These are phyloP conservation scores for Amiota communis DNA, from an alignment of 2,888 invertebrate species.

Conservation along the genomic window DNA sequence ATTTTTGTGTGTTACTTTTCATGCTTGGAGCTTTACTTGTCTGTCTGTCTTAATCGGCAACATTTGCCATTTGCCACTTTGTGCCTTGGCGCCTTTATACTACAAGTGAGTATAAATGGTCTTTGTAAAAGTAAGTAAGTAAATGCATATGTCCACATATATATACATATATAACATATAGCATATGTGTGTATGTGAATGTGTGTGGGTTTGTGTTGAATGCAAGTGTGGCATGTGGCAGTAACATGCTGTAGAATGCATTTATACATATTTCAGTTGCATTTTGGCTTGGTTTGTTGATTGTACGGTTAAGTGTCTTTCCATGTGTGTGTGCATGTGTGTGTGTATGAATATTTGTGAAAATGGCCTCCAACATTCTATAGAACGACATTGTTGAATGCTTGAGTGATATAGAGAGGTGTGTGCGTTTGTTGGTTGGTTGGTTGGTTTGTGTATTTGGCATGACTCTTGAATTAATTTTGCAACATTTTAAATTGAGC, in stretches of 20 bases:
- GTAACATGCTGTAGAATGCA: conserved; percentile 32
- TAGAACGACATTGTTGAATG: background rate
- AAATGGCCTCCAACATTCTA: conserved; percentile 37
- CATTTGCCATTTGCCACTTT: conserved; percentile 2
- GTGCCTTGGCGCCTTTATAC: background rate
- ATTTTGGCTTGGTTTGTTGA: conserved; percentile 41
- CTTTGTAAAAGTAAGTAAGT: conserved; percentile 15
- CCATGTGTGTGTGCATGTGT: no score
- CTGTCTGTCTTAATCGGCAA: conserved; percentile 18
- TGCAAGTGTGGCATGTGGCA: conserved; percentile 35
- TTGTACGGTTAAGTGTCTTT: conserved; percentile 52
- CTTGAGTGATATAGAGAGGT: background rate
- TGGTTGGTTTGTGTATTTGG: conserved; percentile 67
- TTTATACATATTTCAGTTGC: conserved; percentile 55
- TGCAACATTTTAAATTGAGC: conserved; percentile 72
- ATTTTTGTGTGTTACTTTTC: background rate
- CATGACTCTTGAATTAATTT: conserved; percentile 71
- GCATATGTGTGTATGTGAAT: conserved; percentile 36
- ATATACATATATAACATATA: no score
- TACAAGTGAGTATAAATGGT: background rate
- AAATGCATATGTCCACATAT: conserved; percentile 21
- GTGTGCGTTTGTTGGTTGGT: conserved; percentile 53
- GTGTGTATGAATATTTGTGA: background rate
- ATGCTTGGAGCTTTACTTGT: background rate
- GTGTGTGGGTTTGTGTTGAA: conserved; percentile 40